Conservation (phyloP, 2,888 invertebrate genomes). For the Callosobruchus maculatus region DNA sequence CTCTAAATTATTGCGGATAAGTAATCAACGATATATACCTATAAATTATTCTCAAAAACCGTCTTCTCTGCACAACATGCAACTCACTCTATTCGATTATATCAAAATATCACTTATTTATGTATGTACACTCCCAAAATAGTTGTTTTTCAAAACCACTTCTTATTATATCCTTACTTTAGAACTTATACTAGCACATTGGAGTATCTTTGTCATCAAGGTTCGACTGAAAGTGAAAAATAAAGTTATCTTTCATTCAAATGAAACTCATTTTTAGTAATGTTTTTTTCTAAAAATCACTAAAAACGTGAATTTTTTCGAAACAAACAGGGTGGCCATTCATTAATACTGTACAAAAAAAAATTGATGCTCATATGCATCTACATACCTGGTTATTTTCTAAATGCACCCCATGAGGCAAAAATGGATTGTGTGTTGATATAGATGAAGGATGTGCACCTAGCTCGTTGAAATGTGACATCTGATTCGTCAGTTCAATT, state of each 20-base stretch:
- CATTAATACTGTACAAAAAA: too few species aligned
- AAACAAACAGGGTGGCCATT: too few species aligned
- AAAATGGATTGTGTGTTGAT: constrained; percentile 36
- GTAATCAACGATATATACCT: background rate
- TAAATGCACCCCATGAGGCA: constrained; percentile 29
- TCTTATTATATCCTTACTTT: background rate
- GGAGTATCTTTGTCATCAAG: constrained; percentile 26
- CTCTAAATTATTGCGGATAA: background rate
- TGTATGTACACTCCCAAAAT: background rate
- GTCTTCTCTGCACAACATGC: background rate
- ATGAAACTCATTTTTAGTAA: too few species aligned
- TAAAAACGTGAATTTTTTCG: too few species aligned
- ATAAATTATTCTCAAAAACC: background rate
- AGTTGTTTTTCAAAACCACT: background rate
- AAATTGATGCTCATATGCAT: too few species aligned
- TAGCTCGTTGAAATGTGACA: constrained; percentile 58
- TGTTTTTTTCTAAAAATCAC: too few species aligned
- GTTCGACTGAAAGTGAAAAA: constrained; percentile 1
- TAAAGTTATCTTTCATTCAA: too few species aligned
- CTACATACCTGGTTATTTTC: constrained; percentile 31
- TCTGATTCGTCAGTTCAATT: constrained; percentile 75
- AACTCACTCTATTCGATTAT: background rate
- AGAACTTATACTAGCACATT: constrained; percentile 28
- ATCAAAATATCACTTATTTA: background rate
- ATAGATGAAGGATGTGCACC: constrained; percentile 43